These are phyloP conservation scores for Eurytoma adleriae DNA, from an alignment of 2,888 invertebrate species.

Conservation along the genomic window DNA sequence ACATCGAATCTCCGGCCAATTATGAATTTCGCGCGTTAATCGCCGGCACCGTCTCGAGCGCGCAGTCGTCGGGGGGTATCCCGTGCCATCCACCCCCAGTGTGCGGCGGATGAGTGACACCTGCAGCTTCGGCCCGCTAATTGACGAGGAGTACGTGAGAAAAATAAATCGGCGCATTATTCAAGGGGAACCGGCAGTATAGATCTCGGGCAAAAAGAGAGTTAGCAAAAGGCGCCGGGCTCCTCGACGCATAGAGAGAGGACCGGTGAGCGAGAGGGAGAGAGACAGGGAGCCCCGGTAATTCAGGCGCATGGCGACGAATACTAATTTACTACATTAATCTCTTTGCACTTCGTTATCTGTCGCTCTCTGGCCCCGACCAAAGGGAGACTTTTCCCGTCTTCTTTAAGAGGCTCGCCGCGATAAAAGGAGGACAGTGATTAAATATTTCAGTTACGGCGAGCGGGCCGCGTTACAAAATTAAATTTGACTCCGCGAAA, in stretches of 20 bases:
- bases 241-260: conserved; percentile 18
- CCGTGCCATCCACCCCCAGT: conserved; percentile 2
- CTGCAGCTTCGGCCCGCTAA: conserved; percentile 64
- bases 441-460: conserved; percentile 48
- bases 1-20: conserved; percentile 33
- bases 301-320: conserved; percentile 73
- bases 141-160: conserved; percentile 69
- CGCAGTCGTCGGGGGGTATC: not conserved
- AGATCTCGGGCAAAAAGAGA: conserved; percentile 65
- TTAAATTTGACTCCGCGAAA: conserved; percentile 18
- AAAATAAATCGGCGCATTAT: conserved; percentile 73
- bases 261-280: conserved; percentile 42
- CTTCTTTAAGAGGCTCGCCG: conserved; percentile 18
- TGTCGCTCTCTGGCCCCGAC: conserved; percentile 37
- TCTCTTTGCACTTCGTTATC: conserved; percentile 63
- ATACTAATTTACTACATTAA: conserved; percentile 74
- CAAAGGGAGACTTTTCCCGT: conserved; percentile 41
- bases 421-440: conserved; percentile 41
- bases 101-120: conserved; percentile 28
- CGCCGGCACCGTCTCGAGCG: not conserved
- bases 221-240: conserved; percentile 35
- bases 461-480: conserved; percentile 8
- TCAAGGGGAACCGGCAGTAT: conserved; percentile 69
- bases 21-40: conserved; percentile 26
- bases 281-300: conserved; percentile 68